Base-by-base conservation (phyloP, 2,797 vertebrate species). In the Lophius americanus region DNA sequence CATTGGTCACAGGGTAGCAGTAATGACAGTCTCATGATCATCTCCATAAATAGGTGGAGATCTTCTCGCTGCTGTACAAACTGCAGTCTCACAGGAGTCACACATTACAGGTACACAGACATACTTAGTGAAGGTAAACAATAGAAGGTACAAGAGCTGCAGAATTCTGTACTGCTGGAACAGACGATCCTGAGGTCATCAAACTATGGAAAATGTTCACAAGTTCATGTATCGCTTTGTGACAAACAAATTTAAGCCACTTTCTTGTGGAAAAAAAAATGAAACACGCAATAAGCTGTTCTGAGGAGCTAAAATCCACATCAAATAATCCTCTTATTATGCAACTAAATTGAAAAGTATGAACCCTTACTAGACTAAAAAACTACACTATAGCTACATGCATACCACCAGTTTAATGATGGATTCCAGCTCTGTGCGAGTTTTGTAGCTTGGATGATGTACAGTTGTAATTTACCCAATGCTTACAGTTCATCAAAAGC, bases 1-100 rank as follows among this genome's bases (percentile, higher is more conserved):
- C 58, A 62, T 72, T 53, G 59, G 76, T 78, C 58, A 60, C 44
- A 58, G 72, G 84, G 39, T 60, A 73, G 33, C 50, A 4, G 64
- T 75, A 79, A 81, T 82, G 84, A 73, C 67, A 42, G 78, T 80
- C 85, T 70, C 70, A 55, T 91, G 88, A 89, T 84, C 81, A 73
- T 33, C 50, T 79, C 69, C 64, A 73, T 60, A 78, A 78, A 85
- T 82, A 83, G 51, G 78, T 73, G 76, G 14, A 73, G 71, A 79
- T 81, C 13, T 47, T 5, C 55, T 5, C n/a, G 46, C 54, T 74
- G 75, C 82, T 65, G 56, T 7, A 9, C 54, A 65, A 42, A 60
- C 53, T 35, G 44, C 47, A 58, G 63, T 54, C 80, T 79, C 32
- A 63, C 39, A 58, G 73, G 76, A 68, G 72, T 65, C 65, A 47